phyloP scores from a whole-genome alignment of 2,113 vertebrate genomes.

The Pyrgilauda ruficollis region DNA sequence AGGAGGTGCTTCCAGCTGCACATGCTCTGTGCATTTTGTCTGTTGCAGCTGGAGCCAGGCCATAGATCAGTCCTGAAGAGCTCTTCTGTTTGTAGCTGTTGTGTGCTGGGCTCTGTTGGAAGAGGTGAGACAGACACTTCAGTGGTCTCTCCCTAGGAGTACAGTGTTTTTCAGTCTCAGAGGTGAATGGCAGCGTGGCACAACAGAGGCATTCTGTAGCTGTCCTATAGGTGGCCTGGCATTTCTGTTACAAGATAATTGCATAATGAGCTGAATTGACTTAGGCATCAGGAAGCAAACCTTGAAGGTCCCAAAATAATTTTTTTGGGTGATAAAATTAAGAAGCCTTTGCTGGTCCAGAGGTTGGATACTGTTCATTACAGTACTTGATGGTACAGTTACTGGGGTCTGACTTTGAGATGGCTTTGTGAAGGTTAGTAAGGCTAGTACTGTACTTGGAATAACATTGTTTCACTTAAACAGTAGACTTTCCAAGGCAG shows the following conservation, averaged over 20 bases:
- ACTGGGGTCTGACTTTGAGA: background rate
- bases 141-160: background rate
- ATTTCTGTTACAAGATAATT: background rate
- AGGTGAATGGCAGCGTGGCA: background rate
- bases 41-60: background rate
- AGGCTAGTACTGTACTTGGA: background rate
- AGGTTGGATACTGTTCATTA: background rate
- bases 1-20: background rate
- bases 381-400: background rate
- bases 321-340: background rate
- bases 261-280: background rate
- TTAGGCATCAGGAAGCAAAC: background rate
- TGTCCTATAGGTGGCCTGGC: background rate
- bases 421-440: background rate
- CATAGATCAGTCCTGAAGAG: background rate
- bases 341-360: background rate
- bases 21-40: accelerated
- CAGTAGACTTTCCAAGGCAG: background rate
- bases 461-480: background rate
- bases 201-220: background rate
- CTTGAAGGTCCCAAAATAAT: background rate
- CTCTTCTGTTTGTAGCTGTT: background rate
- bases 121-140: background rate
- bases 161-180: background rate
- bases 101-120: background rate